Evolutionary conservation across 2,113 vertebrate genomes (phyloP).

Genomic region (Crotalus helleri): DNA sequence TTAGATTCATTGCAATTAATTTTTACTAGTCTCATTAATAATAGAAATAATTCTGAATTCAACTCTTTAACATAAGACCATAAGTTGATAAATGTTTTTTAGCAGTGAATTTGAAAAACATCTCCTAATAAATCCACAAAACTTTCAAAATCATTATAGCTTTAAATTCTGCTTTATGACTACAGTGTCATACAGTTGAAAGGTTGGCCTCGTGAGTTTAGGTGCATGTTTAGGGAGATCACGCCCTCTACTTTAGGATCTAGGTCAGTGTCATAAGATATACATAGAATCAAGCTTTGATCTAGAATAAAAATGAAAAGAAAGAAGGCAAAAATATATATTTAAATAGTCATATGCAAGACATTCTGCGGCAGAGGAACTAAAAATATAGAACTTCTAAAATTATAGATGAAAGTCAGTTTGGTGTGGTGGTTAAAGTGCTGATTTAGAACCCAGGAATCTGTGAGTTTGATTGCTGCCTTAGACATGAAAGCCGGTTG

Average conservation of each 20-base stretch:
- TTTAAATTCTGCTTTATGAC: slow-evolving; percentile 61
- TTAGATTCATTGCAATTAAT: background rate
- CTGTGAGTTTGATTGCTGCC: background rate
- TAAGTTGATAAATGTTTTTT: background rate
- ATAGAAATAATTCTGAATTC: slow-evolving; percentile 37
- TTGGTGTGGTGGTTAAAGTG: background rate
- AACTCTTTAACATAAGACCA: slow-evolving; percentile 13
- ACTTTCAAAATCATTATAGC: slow-evolving; percentile 30
- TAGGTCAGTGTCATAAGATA: background rate
- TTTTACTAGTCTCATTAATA: slow-evolving; percentile 19
- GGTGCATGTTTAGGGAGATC: background rate
- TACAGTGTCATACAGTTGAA: background rate
- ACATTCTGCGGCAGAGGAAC: background rate
- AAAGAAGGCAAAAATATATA: background rate
- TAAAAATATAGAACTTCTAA: background rate
- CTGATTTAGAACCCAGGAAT: background rate
- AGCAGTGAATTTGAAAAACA: slow-evolving; percentile 24
- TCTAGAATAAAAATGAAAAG: background rate
- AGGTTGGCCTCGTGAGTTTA: background rate
- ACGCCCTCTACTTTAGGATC: background rate
- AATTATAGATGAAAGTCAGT: background rate
- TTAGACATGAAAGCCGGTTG: background rate
- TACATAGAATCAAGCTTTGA: background rate
- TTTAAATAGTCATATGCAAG: background rate
- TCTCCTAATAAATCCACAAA: slow-evolving; percentile 32